Base-by-base conservation (phyloP, 2,888 invertebrate species). In the Agonopterix alstromeriana region DNA sequence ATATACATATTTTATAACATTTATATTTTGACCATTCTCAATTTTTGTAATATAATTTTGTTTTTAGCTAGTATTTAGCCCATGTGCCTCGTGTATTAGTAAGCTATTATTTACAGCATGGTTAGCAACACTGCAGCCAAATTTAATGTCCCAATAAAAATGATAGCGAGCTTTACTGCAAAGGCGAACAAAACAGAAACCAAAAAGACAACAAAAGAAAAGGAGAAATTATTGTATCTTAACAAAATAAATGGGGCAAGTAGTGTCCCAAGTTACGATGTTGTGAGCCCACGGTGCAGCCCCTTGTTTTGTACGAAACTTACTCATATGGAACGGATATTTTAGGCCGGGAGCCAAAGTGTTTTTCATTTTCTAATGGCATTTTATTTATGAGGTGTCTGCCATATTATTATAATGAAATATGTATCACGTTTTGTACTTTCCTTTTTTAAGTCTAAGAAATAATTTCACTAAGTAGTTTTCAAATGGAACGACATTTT, bases 181-280 rank as follows among this genome's bases (percentile, higher is more conserved):
- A 14, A n/a, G 2, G 35, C 35, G 14, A 14, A 38, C 38, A 43
- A 49, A 43, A 42, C 36, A 45, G 41, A 48, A 48, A 57, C 52
- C 52, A 54, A 53, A 53, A 55, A 51, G 51, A 57, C 53, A 53
- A 55, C 55, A 52, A 52, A 54, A 49, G 51, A 54, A 56, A 42
- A 59, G 57, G 53, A 60, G 62, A 60, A 74, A 69, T 77, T 71
- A 75, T 74, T 73, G 73, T 71, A 67, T 72, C 70, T 73, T 76
- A 77, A 76, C 71, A 57, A 61, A 70, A 70, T 68, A 76, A 76
- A 79, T 78, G 78, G 72, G 61, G 62, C 77, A 66, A 64, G 62
- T 63, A 62, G 60, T 56, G 41, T 35, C 59, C 50, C 47, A 52
- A 65, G 60, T 61, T 61, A 64, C 63, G 60, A 67, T 69, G 63